phyloP scores from a whole-genome alignment of 2,113 vertebrate genomes.

The Rhizomys pruinosus region DNA sequence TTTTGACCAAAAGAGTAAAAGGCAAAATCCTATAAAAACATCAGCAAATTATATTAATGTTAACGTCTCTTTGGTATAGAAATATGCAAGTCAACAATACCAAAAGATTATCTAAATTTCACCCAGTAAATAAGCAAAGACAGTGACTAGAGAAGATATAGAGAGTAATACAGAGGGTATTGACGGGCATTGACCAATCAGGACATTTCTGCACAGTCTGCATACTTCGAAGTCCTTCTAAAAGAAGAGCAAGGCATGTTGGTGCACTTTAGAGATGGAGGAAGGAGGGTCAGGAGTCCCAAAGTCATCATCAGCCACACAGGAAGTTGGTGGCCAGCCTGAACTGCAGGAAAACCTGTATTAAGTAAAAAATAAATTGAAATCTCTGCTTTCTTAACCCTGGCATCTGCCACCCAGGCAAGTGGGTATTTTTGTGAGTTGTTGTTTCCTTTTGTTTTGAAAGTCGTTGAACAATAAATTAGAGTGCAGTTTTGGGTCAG shows the following conservation, averaged over 20 bases:
- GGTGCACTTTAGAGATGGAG: not conserved
- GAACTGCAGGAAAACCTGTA: not conserved
- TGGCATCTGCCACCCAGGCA: too few species aligned
- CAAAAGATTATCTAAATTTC: not conserved
- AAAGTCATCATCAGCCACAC: not conserved
- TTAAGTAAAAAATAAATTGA: not conserved
- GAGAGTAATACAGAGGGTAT: not conserved
- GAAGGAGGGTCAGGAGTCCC: not conserved
- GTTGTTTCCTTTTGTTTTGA: not conserved
- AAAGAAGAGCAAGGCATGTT: too few species aligned
- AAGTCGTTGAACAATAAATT: not conserved
- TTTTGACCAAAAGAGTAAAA: slow-evolving; percentile 46
- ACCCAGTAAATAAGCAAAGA: not conserved
- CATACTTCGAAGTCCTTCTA: not conserved
- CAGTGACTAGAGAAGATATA: not conserved
- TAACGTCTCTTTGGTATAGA: not conserved
- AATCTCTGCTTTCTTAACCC: not conserved
- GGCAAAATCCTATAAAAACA: not conserved
- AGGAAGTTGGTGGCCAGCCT: not conserved
- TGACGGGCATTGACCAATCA: not conserved
- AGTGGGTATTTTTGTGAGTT: not conserved
- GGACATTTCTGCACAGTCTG: not conserved
- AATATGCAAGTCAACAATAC: not conserved
- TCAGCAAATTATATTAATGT: slow-evolving; percentile 1
- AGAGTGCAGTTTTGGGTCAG: too few species aligned